A percentile compares a stretch with the other conserved stretches of the same genome.
Evolutionary conservation across 2,797 vertebrate species (phyloP).

Genomic region (Chelmon rostratus): DNA sequence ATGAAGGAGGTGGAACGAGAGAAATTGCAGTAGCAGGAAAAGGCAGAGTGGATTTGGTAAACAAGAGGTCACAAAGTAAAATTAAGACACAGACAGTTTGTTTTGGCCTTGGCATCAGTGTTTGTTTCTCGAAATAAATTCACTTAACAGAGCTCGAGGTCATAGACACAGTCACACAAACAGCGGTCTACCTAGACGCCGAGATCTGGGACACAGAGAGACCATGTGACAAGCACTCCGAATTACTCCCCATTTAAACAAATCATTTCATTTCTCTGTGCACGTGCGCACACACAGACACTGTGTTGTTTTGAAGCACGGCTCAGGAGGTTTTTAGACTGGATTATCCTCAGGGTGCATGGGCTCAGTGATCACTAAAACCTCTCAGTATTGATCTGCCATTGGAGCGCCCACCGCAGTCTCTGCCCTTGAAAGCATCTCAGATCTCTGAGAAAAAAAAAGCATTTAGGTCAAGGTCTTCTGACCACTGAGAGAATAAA

Average conservation of each 20-base stretch:
- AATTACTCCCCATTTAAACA: slow-evolving; percentile 60
- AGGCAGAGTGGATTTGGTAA: slow-evolving; percentile 4
- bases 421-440: slow-evolving; percentile 29
- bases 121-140: slow-evolving; percentile 45
- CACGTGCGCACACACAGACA: slow-evolving; percentile 5
- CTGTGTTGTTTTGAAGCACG: slow-evolving; percentile 43
- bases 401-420: slow-evolving; percentile 27
- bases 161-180: slow-evolving; percentile 37
- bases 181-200: slow-evolving; percentile 35
- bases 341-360: slow-evolving; percentile 64
- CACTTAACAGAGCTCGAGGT: slow-evolving; percentile 22
- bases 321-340: slow-evolving; percentile 52
- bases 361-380: slow-evolving; percentile 53
- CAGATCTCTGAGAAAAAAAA: slow-evolving; percentile 22
- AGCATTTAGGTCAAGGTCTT: slow-evolving; percentile 3
- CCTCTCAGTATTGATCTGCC: slow-evolving; percentile 63
- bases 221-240: slow-evolving; percentile 53
- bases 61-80: slow-evolving; percentile 23
- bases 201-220: slow-evolving; percentile 56
- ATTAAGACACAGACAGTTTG: slow-evolving; percentile 29
- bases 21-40: slow-evolving; percentile 11
- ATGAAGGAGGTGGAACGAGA: background rate
- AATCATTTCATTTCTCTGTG: slow-evolving; percentile 51
- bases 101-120: slow-evolving; percentile 29
- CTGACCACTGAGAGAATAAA: slow-evolving; percentile 5